A percentile compares a stretch with the other conserved stretches of the same genome.
Conservation (phyloP, 2,888 invertebrate genomes). For the Cheilosia impressa region DNA sequence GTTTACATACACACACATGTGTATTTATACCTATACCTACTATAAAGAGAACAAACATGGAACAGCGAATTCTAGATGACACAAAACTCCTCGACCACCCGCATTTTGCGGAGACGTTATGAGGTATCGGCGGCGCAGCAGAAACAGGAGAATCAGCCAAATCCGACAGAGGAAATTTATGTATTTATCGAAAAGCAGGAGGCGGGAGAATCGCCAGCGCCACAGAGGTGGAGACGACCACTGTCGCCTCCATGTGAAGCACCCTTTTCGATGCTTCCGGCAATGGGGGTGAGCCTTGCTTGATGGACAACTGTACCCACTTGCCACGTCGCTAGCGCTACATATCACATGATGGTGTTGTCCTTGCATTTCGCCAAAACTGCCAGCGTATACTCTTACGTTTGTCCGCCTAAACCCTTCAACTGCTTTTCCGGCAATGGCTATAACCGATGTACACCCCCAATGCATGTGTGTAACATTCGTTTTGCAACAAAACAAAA, state of each 20-base stretch:
- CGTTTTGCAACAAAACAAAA: conserved; percentile 29
- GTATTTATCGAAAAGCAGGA: conserved; percentile 70
- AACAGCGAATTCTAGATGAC: conserved; percentile 36
- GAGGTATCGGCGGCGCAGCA: conserved; percentile 73
- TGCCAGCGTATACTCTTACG: conserved; percentile 57
- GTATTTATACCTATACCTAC: neutral
- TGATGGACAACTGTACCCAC: conserved; percentile 74
- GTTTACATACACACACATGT: neutral
- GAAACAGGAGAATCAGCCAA: conserved; percentile 72
- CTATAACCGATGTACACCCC: conserved; percentile 47
- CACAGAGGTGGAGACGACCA: conserved; percentile 47
- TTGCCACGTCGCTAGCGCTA: conserved; percentile 61
- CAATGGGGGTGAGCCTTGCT: conserved; percentile 64
- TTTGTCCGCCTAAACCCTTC: conserved; percentile 46
- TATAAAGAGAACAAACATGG: conserved; percentile 28
- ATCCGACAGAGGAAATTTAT: conserved; percentile 71
- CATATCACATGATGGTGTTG: conserved; percentile 65
- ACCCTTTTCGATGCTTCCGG: conserved; percentile 73
- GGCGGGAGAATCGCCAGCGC: conserved; percentile 37
- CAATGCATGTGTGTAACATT: conserved; percentile 68
- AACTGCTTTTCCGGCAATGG: conserved; percentile 60
- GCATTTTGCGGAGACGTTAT: conserved; percentile 68
- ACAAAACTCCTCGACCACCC: conserved; percentile 34
- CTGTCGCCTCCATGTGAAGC: conserved; percentile 44
- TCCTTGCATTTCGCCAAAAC: conserved; percentile 74